These are phyloP conservation scores for Sebastiscus tertius DNA, from an alignment of 2,797 vertebrate genomes.

Conservation along the genomic window DNA sequence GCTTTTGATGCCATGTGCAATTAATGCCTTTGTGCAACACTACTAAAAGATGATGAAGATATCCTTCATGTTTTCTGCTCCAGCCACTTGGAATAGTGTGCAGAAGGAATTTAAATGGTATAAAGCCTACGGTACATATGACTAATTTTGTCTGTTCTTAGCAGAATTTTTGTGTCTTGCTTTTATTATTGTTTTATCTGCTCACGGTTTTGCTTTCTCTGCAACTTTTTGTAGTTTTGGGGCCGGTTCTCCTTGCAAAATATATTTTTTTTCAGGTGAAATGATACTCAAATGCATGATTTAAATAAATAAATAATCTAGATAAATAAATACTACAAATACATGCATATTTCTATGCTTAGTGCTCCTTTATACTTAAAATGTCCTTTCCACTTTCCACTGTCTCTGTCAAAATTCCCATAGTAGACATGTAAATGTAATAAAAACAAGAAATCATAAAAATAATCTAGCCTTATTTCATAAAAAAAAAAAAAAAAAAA, in stretches of 20 bases:
- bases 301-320: too few relatives aligned
- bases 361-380: neutral
- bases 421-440: neutral
- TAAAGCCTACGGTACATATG: neutral
- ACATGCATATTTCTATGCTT: neutral
- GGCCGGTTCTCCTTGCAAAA: neutral
- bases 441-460: too few relatives aligned
- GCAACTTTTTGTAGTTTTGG: neutral
- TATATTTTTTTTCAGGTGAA: neutral
- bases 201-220: neutral
- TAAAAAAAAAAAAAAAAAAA: too few relatives aligned
- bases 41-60: neutral
- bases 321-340: neutral
- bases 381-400: too few relatives aligned
- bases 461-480: too few relatives aligned
- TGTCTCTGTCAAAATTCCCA: neutral
- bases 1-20: neutral
- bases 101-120: neutral
- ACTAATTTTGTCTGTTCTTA: neutral
- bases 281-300: neutral
- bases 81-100: neutral
- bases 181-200: neutral
- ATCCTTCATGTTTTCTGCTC: neutral
- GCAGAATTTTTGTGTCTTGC: neutral
- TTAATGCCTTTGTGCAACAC: neutral